phyloP scores from a whole-genome alignment of 1,140 invertebrate species.

The Drosophila rufa region DNA sequence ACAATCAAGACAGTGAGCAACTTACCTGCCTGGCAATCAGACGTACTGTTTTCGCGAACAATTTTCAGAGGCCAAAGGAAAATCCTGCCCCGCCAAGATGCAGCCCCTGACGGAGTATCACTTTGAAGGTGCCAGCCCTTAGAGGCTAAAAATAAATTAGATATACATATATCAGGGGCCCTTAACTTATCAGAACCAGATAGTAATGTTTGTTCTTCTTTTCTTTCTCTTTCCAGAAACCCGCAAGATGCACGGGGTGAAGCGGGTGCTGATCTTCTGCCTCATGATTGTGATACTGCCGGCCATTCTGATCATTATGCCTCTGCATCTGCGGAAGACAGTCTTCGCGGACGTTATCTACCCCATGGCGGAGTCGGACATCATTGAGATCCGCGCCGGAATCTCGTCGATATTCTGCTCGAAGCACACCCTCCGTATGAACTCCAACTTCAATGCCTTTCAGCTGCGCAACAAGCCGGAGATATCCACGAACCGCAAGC shows the following conservation, averaged over 20 bases:
- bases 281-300: constrained; percentile 90
- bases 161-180: constrained; percentile 17
- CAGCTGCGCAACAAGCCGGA: constrained; percentile 90
- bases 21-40: constrained; percentile 29
- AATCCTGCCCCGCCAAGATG: constrained; percentile 47
- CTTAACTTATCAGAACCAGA: constrained; percentile 28
- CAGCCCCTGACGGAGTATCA: constrained; percentile 74
- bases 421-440: constrained; percentile 91
- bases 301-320: constrained; percentile 89
- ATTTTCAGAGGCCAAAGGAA: constrained; percentile 6
- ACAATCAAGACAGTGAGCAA: constrained; percentile 64
- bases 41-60: constrained; percentile 28
- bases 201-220: constrained; percentile 20
- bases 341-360: constrained; percentile 91
- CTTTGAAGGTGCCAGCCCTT: constrained; percentile 66
- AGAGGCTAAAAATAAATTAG: neutral
- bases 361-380: constrained; percentile 92
- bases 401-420: constrained; percentile 92
- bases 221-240: constrained; percentile 86
- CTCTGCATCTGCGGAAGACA: constrained; percentile 90
- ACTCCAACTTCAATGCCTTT: constrained; percentile 91
- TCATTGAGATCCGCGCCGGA: constrained; percentile 91
- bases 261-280: constrained; percentile 91
- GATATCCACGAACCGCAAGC: constrained; percentile 89
- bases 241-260: constrained; percentile 90